phyloP scores from a whole-genome alignment of 1,140 invertebrate species.

The Caenorhabditis brenneri region DNA sequence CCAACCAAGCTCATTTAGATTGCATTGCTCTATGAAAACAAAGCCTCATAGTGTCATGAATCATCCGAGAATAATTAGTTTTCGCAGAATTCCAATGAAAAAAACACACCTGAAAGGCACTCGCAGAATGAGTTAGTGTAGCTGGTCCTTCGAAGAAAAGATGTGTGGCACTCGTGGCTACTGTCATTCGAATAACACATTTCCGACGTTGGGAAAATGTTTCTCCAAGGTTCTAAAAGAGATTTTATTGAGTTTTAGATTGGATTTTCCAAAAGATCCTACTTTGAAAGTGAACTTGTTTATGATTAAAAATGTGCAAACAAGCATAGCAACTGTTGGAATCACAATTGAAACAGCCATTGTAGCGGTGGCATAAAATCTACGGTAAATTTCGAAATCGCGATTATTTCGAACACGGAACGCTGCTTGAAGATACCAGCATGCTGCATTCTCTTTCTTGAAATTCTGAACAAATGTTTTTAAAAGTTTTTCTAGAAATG shows the following conservation, averaged over 20 bases:
- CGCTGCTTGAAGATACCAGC: slow-evolving; percentile 29
- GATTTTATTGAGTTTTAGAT: background rate
- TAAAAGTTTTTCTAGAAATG: background rate
- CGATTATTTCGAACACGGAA: slow-evolving; percentile 29
- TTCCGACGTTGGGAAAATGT: slow-evolving; percentile 67
- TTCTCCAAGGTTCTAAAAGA: slow-evolving; percentile 64
- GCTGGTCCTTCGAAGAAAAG: slow-evolving; percentile 68
- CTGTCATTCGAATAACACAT: slow-evolving; percentile 69
- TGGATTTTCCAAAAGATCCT: background rate
- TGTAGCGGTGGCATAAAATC: slow-evolving; percentile 48
- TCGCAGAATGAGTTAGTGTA: slow-evolving; percentile 61
- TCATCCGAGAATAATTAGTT: background rate
- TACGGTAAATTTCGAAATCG: slow-evolving; percentile 54
- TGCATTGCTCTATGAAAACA: slow-evolving; percentile 8
- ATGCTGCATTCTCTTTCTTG: slow-evolving; percentile 35
- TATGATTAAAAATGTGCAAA: slow-evolving; percentile 66
- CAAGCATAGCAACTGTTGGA: slow-evolving; percentile 65
- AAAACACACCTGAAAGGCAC: slow-evolving; percentile 57
- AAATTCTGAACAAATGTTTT: background rate
- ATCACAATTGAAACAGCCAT: slow-evolving; percentile 64
- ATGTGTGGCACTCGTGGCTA: slow-evolving; percentile 68
- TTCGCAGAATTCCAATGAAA: background rate
- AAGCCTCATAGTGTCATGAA: background rate
- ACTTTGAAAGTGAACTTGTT: slow-evolving; percentile 69
- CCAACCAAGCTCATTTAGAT: background rate